Base-by-base conservation (phyloP, 2,888 invertebrate genomes). In the Lutraria lutraria region DNA sequence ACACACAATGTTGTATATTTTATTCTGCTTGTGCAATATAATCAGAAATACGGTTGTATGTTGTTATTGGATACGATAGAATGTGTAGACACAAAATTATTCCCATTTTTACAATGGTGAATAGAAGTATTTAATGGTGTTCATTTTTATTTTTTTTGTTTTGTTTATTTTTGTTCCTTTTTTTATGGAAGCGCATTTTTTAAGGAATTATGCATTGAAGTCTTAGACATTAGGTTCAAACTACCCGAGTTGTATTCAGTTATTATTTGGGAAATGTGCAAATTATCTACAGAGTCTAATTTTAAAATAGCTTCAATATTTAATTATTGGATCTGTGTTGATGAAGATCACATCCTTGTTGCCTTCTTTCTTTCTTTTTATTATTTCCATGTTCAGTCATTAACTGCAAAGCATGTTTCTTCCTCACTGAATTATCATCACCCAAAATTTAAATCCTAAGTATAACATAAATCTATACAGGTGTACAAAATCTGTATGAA, bases 1-100 rank as follows among this genome's bases (percentile, higher is more conserved):
- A 68, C 25, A 68, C 25, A 68, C 63, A 25, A 43, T 54, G 87
- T 83, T 87, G 87, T 87, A 87, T 52, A 56, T 54, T 85, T 86
- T 83, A n/a, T 68, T 68, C 10, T 85, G 79, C 83, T 83, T 85
- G 89, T 89, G 89, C 89, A 89, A 89, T 89, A 89, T 84, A 86
- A 68, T 25, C 63, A 85, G 83, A 80, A 54, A 52, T 54, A 52
- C 83, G 89, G 89, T 89, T 89, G 89, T 89, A 89, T 85, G 43
- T 25, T 29, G 8, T 72, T 83, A 43, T 43, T 68, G 43, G 72
- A 34, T 63, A 15, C 15, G 21, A 34, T 68, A 83, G 29, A 25
- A 68, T 68, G 63, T 10, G 25, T 68, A n/a, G 63, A 68, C 63
- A 68, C 25, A 25, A 68, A 68, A 25, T 25, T 68, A 68, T n/a